These are phyloP conservation scores for Rhynchonema sp. DNA, from an alignment of 2,888 invertebrate genomes.

Conservation along the genomic window DNA sequence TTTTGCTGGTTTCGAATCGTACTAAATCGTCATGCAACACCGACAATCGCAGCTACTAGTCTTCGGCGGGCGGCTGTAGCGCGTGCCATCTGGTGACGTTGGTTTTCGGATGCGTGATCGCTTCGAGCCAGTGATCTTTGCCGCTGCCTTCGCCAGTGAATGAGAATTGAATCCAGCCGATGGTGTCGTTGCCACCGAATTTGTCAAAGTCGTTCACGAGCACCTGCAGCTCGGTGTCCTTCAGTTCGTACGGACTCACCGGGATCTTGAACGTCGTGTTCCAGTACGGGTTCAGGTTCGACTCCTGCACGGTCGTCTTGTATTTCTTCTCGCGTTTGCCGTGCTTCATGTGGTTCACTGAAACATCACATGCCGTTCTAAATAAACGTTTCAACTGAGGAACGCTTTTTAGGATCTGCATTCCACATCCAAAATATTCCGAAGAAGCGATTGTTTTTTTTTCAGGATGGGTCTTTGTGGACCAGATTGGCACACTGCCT, in stretches of 20 bases:
- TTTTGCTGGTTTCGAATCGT: no score
- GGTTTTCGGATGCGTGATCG: not conserved
- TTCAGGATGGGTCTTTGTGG: no score
- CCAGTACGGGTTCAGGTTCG: conserved; percentile 98
- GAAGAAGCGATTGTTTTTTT: no score
- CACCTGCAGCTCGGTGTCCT: conserved; percentile 4
- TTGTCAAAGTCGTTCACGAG: conserved; percentile 3
- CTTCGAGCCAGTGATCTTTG: not conserved
- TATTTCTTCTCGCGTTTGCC: conserved; percentile 98
- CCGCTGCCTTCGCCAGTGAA: not conserved
- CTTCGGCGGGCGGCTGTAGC: not conserved
- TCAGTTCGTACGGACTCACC: conserved; percentile 6
- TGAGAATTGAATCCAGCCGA: conserved; percentile 4
- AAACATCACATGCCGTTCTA: not conserved
- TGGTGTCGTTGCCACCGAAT: conserved; percentile 4
- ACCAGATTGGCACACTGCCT: no score
- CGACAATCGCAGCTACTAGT: not conserved
- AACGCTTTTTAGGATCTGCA: no score
- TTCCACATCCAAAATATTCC: no score
- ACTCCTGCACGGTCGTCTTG: conserved; percentile 99
- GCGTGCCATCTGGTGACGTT: conserved; percentile 2
- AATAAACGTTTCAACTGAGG: no score
- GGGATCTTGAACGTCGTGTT: conserved; percentile 99
- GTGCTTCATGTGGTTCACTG: conserved; percentile 62
- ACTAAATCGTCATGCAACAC: no score